Base-by-base conservation (phyloP, 2,113 vertebrate species). In the Planiliza haematocheilus region DNA sequence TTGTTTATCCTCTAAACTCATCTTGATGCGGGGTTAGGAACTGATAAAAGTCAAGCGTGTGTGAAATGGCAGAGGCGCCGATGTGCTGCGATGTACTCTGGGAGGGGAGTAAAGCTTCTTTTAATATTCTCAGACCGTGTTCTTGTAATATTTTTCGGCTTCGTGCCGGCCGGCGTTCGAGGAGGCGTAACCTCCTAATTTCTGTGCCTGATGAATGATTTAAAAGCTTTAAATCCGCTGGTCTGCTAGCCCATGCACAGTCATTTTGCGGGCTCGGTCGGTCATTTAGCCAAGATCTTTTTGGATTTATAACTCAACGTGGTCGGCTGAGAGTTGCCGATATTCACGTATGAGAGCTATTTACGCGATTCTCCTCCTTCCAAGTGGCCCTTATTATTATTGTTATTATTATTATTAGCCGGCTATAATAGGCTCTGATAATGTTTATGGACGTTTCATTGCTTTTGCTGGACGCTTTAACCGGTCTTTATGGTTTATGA, bases 401-500 rank as follows among this genome's bases (percentile, higher is more conserved):
- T 30, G 5, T 30, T 30, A 30, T 30, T 30, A 30, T 30, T 30
- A 30, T 30, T 70, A 74, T 87, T 80, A 83, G 68, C 71, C 60
- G 46, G 50, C 74, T 63, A 30, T 77, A 85, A 82, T 65, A 7
- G 68, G 70, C 59, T 41, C 62, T 84, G 75, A 88, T 90, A 60
- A 83, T 77, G 74, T 91, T 92, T 86, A 88, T 88, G 65, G 82
- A 87, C 48, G 62, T 83, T 83, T 86, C 73, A 70, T 81, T 89
- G 86, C 86, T 83, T 87, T 83, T 73, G 77, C 89, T 86, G 90
- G 84, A 89, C 74, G 43, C 83, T 77, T 77, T 85, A 90, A 85
- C 63, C 13, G 56, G 42, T 69, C 43, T 74, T 74, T 85, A 82
- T 73, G 85, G 81, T 90, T 91, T 86, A 78, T 83, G 87, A 89